Percentiles rank a stretch among this genome's conserved stretches.
phyloP scores from a whole-genome alignment of 2,113 vertebrate genomes.

The Odontophorus gujanensis region DNA sequence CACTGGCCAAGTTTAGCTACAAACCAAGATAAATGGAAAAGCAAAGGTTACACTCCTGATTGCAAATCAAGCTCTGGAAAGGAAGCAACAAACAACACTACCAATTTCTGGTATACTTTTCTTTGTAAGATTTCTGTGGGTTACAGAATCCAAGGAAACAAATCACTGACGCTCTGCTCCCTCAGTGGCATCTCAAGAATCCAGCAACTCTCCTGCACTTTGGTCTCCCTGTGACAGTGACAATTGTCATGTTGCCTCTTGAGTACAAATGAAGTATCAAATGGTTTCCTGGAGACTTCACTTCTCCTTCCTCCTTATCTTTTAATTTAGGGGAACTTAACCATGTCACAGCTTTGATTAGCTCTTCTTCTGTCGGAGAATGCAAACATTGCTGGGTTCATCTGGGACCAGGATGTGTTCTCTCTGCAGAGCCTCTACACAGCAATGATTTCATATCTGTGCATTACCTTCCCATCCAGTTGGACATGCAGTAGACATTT shows the following conservation, averaged over 20 bases:
- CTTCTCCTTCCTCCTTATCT: conserved; percentile 67
- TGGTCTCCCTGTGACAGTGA: conserved; percentile 21
- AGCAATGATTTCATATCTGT: conserved; percentile 37
- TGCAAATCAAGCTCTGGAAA: conserved; percentile 24
- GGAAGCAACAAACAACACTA: conserved; percentile 39
- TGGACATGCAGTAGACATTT: background rate
- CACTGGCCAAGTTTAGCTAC: background rate
- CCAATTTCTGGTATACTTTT: conserved; percentile 21
- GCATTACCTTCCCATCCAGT: conserved; percentile 13
- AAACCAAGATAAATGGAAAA: background rate
- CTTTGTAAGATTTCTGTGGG: conserved; percentile 60
- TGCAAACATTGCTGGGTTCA: background rate
- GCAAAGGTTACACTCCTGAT: conserved; percentile 29
- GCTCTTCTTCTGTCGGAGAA: conserved; percentile 36
- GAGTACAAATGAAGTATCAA: conserved; percentile 57
- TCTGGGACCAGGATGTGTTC: background rate
- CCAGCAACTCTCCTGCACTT: background rate
- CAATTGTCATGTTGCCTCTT: conserved; percentile 15
- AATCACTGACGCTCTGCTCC: conserved; percentile 15
- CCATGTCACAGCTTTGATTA: conserved; percentile 63
- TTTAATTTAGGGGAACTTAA: conserved; percentile 70
- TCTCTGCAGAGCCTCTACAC: conserved; percentile 1
- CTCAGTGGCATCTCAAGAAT: conserved; percentile 5
- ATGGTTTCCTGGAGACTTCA: conserved; percentile 62
- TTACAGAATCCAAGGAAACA: conserved; percentile 7